These are phyloP conservation scores for Fabriciana adippe DNA, from an alignment of 2,888 invertebrate species.

Conservation along the genomic window DNA sequence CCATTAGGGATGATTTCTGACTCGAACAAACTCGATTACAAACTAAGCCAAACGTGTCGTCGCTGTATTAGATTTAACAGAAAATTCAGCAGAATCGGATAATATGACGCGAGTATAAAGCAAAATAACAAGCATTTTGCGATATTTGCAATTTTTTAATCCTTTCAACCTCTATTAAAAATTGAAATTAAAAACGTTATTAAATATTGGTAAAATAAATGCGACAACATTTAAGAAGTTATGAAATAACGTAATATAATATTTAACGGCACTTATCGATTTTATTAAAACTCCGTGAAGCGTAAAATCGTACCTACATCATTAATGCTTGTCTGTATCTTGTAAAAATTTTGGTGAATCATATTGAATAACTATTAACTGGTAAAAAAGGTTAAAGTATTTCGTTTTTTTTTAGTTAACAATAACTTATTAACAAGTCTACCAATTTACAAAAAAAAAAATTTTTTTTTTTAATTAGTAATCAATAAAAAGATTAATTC, in stretches of 20 bases:
- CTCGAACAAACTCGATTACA: too few species aligned
- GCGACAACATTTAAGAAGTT: not conserved
- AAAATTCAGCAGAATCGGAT: too few species aligned
- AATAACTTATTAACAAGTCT: not conserved
- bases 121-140: too few species aligned
- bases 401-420: not conserved
- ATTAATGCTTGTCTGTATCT: conserved; percentile 18
- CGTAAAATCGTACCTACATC: conserved; percentile 12
- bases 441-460: not conserved
- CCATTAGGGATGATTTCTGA: too few species aligned
- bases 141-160: too few species aligned
- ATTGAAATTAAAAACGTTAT: too few species aligned
- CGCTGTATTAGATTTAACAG: too few species aligned
- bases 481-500: not conserved
- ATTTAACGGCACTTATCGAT: conserved; percentile 14
- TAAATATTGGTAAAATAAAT: conserved; percentile 1
- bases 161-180: too few species aligned
- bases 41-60: too few species aligned
- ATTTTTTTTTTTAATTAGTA: not conserved
- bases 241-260: conserved; percentile 4
- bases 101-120: too few species aligned
- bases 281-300: conserved; percentile 17
- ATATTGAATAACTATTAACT: conserved; percentile 1
- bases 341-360: conserved; percentile 10
- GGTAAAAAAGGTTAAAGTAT: not conserved